Conservation (phyloP, 1,140 invertebrate species). For the Drosophila orena region DNA sequence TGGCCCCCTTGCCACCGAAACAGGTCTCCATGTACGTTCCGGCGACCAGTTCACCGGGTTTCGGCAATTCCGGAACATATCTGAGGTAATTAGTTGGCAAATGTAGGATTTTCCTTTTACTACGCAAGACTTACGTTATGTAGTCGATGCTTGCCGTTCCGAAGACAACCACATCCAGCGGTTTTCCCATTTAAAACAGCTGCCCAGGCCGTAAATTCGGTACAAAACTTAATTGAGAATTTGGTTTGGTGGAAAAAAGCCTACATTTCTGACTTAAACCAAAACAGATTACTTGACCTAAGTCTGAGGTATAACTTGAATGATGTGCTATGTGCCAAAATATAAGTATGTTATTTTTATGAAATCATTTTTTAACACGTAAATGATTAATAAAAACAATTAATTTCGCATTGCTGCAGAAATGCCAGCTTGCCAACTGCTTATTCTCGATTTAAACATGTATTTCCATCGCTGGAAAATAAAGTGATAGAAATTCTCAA, state of each 20-base stretch:
- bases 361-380: too few species aligned
- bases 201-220: not conserved
- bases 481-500: slow-evolving; percentile 17
- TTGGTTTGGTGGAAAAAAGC: not conserved
- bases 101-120: not conserved
- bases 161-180: slow-evolving; percentile 88
- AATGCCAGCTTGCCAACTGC: not conserved
- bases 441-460: not conserved
- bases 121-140: slow-evolving; percentile 87
- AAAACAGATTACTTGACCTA: not conserved
- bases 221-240: not conserved
- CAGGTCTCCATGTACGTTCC: slow-evolving; percentile 92
- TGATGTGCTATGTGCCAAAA: too few species aligned
- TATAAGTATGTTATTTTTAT: too few species aligned
- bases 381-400: not conserved
- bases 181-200: slow-evolving; percentile 20
- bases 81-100: slow-evolving; percentile 85
- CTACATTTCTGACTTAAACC: slow-evolving; percentile 10
- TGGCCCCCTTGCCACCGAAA: slow-evolving; percentile 98
- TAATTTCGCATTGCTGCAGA: not conserved
- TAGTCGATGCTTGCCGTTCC: slow-evolving; percentile 94
- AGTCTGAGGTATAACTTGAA: too few species aligned
- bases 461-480: not conserved
- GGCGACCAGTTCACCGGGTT: slow-evolving; percentile 93
- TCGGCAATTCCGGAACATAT: slow-evolving; percentile 93